Evolutionary conservation across 2,888 invertebrate species (phyloP), one percentile per base, ranked within the genome.

Genomic region (Lasioglossum pauxillum): DNA sequence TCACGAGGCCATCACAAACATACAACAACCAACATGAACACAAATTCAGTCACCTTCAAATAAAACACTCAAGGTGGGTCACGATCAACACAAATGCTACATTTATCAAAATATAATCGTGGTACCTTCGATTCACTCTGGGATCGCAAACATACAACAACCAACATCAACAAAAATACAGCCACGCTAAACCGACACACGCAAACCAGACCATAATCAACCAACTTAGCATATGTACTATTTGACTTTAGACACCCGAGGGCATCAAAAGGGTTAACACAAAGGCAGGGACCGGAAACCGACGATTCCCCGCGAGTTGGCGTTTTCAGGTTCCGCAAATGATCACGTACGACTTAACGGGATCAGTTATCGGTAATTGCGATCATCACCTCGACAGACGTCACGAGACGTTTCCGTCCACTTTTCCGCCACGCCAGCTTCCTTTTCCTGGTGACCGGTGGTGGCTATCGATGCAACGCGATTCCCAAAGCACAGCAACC

Each of bases 321-420:
- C 5, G 16, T 64, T 64, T 31, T 31, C 27, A 27, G 14, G 31
- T 27, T 31, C 12, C n/a, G 46, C 57, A 78, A 82, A 86, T 85
- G 78, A 86, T 81, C 85, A 35, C 5, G 75, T 73, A 73, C 73
- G 85, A 76, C 64, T 86, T 82, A 69, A 85, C 53, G 69, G 72
- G 78, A 85, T 85, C 86, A 44, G 85, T 85, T 85, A 86, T 86
- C 85, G 85, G 81, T 86, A 86, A 86, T 86, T 85, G 82, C 83
- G 81, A 85, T 89, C 83, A 77, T 87, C 88, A 82, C 79, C 80
- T 69, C 77, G 67, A 74, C 80, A 80, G 80, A 80, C 80, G 82
- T 86, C 82, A 74, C 31, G 60, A 67, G 44, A 79, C 87, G 64
- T 89, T 86, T 86, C 64, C 84, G 79, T 89, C 75, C 80, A 73